Conservation (phyloP, 1,140 invertebrate genomes). For the Pinna nobilis region DNA sequence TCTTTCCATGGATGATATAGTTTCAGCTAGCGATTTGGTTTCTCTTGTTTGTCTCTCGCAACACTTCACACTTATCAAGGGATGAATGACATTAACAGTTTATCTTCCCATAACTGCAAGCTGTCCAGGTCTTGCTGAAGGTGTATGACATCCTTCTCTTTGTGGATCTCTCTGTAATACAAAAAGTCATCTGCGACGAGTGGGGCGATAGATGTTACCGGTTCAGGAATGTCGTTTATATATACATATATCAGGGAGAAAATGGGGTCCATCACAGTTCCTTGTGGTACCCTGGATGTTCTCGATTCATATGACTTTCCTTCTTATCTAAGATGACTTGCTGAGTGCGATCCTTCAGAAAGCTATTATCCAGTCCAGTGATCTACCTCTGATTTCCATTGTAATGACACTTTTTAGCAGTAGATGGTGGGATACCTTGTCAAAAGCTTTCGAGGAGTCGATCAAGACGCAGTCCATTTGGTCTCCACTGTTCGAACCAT, state of each 20-base stretch:
- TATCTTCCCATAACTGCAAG: neutral
- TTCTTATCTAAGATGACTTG: neutral
- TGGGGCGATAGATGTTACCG: neutral
- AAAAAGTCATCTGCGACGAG: constrained; percentile 5
- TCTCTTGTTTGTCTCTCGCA: neutral
- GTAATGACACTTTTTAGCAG: constrained; percentile 27
- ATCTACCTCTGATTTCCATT: constrained; percentile 24
- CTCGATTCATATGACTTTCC: neutral
- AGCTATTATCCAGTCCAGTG: constrained; percentile 31
- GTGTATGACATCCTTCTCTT: neutral
- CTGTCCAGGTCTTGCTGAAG: constrained; percentile 5
- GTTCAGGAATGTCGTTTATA: neutral
- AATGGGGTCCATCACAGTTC: neutral
- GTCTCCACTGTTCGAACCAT: neutral
- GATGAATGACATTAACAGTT: constrained; percentile 1
- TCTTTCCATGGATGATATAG: constrained; percentile 1
- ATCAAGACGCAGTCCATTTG: constrained; percentile 29
- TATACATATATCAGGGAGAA: neutral
- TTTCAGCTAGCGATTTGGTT: neutral
- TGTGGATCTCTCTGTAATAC: neutral
- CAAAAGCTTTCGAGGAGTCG: constrained; percentile 48
- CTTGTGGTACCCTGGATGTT: constrained; percentile 1
- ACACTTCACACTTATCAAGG: constrained; percentile 1
- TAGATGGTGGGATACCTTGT: constrained; percentile 37
- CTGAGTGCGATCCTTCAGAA: neutral